A percentile compares a stretch with the other conserved stretches of the same genome.
These are phyloP conservation scores for Spheniscus humboldti DNA, from an alignment of 2,797 vertebrate species.

Conservation along the genomic window DNA sequence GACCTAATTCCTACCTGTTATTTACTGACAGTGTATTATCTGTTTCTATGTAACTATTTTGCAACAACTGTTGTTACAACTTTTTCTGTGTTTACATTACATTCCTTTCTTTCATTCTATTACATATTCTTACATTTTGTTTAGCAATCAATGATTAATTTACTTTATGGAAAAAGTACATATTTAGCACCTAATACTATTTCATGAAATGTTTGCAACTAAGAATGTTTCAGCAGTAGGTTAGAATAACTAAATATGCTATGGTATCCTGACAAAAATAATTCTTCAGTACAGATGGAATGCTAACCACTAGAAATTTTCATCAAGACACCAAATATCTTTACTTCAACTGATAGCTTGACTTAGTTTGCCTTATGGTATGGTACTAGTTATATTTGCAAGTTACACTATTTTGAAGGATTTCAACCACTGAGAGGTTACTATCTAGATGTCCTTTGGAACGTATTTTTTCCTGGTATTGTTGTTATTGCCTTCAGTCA, in stretches of 20 bases:
- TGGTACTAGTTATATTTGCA: not conserved
- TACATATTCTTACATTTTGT: not conserved
- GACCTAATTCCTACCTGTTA: not conserved
- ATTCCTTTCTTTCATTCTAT: not conserved
- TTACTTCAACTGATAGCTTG: not conserved
- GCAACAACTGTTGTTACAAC: not conserved
- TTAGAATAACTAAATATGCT: not conserved
- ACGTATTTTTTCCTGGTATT: not conserved
- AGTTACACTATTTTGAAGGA: not conserved
- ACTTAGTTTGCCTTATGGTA: not conserved
- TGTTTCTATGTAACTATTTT: not conserved
- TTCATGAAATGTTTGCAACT: not conserved
- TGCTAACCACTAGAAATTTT: not conserved
- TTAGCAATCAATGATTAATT: not conserved
- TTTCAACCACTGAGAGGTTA: not conserved
- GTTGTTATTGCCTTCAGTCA: not conserved
- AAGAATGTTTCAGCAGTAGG: not conserved
- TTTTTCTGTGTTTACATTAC: not conserved
- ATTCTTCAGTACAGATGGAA: not conserved
- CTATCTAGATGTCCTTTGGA: not conserved
- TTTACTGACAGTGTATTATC: accelerated
- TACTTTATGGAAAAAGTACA: not conserved
- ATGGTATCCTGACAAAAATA: not conserved
- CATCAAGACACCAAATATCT: not conserved
- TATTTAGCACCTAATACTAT: not conserved